Conservation (phyloP, 2,113 vertebrate genomes). For the Mesitornis unicolor region DNA sequence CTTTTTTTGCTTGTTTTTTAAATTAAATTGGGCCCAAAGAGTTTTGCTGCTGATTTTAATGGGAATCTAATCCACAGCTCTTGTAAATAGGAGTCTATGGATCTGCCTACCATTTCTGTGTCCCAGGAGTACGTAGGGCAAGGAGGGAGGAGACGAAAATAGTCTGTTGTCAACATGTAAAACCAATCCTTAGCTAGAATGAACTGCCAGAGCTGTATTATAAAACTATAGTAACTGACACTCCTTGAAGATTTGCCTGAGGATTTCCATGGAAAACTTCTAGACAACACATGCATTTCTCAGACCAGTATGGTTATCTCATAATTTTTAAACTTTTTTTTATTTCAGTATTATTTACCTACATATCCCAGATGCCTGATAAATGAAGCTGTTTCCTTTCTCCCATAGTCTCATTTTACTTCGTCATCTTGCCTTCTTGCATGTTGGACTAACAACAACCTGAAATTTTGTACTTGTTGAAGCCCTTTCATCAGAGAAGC, state of each 20-base stretch:
- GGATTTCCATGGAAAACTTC: not conserved
- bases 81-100: not conserved
- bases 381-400: not conserved
- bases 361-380: not conserved
- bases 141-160: not conserved
- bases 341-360: not conserved
- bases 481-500: slow-evolving; percentile 29
- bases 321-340: not conserved
- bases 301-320: not conserved
- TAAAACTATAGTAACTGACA: not conserved
- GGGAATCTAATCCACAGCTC: not conserved
- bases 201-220: not conserved
- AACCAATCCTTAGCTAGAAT: not conserved
- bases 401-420: not conserved
- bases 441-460: not conserved
- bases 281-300: not conserved
- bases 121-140: not conserved
- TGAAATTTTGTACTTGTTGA: not conserved
- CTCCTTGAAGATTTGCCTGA: not conserved
- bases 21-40: not conserved
- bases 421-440: not conserved
- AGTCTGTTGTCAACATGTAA: not conserved
- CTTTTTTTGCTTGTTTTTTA: not conserved
- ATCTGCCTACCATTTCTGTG: not conserved
- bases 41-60: not conserved